Evolutionary conservation across 2,113 vertebrate species (phyloP).

Genomic region (Perccottus glenii): DNA sequence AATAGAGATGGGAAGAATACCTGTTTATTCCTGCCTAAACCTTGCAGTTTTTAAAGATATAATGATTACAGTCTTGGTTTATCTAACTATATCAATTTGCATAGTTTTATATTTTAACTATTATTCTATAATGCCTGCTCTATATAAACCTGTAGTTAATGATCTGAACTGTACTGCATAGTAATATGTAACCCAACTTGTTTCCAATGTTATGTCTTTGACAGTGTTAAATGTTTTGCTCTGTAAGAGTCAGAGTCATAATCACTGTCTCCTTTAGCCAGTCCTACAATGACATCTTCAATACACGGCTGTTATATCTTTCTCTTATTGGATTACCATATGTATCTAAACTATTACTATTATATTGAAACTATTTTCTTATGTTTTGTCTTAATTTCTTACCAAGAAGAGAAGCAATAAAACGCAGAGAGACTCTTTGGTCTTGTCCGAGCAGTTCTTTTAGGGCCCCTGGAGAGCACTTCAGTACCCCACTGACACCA

Average conservation of each 20-base stretch:
- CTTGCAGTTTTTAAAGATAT: neutral
- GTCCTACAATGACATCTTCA: neutral
- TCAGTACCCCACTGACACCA: constrained; percentile 78
- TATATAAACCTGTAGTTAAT: too few relatives aligned
- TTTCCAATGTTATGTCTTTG: too few relatives aligned
- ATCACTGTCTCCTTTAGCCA: too few relatives aligned
- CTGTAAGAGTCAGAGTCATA: too few relatives aligned
- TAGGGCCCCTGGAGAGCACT: constrained; percentile 72
- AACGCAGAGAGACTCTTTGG: constrained; percentile 76
- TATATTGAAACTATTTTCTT: neutral
- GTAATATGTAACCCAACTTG: too few relatives aligned
- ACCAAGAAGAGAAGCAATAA: constrained; percentile 85
- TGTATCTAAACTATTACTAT: neutral
- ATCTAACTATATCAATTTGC: too few relatives aligned
- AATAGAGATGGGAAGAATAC: neutral
- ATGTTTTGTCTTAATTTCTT: constrained; percentile 60
- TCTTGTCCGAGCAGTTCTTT: constrained; percentile 82
- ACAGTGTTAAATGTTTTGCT: too few relatives aligned
- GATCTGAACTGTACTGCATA: too few relatives aligned
- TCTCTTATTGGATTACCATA: neutral
- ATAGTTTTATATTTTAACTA: too few relatives aligned
- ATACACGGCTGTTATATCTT: neutral
- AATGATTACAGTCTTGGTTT: too few relatives aligned
- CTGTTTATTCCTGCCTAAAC: neutral
- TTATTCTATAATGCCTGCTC: too few relatives aligned